Conservation (phyloP, 2,888 invertebrate species). For the Mactromeris polynyma region DNA sequence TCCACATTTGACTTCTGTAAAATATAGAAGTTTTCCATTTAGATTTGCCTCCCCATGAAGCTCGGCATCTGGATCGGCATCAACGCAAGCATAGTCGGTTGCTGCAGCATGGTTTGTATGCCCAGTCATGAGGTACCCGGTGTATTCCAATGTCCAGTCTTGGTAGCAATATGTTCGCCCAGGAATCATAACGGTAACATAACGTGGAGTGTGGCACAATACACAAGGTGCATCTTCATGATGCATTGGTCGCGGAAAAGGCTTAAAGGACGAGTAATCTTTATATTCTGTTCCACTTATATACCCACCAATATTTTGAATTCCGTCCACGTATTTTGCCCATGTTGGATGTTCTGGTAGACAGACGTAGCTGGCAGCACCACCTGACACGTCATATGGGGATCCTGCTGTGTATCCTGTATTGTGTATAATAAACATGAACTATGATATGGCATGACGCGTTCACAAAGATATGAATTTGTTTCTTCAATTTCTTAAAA, state of each 20-base stretch:
- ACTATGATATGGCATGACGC: no score
- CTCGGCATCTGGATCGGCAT: slow-evolving; percentile 40
- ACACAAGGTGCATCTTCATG: slow-evolving; percentile 44
- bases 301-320: slow-evolving; percentile 30
- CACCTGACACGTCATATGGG: slow-evolving; percentile 17
- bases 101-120: not conserved
- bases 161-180: slow-evolving; percentile 39
- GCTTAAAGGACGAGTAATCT: not conserved
- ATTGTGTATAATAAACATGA: not conserved
- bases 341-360: slow-evolving; percentile 44
- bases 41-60: slow-evolving; percentile 22
- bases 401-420: slow-evolving; percentile 32
- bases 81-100: slow-evolving; percentile 44
- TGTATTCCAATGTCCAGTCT: slow-evolving; percentile 44
- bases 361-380: slow-evolving; percentile 37
- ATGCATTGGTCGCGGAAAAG: not conserved
- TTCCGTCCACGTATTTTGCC: slow-evolving; percentile 40
- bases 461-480: no score
- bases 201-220: slow-evolving; percentile 17
- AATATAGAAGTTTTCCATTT: slow-evolving; percentile 31
- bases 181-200: slow-evolving; percentile 34
- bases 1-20: slow-evolving; percentile 41
- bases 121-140: slow-evolving; percentile 52
- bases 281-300: slow-evolving; percentile 39
- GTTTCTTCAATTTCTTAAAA: no score